Conservation (phyloP, 2,797 vertebrate genomes). For the Dallia pectoralis region DNA sequence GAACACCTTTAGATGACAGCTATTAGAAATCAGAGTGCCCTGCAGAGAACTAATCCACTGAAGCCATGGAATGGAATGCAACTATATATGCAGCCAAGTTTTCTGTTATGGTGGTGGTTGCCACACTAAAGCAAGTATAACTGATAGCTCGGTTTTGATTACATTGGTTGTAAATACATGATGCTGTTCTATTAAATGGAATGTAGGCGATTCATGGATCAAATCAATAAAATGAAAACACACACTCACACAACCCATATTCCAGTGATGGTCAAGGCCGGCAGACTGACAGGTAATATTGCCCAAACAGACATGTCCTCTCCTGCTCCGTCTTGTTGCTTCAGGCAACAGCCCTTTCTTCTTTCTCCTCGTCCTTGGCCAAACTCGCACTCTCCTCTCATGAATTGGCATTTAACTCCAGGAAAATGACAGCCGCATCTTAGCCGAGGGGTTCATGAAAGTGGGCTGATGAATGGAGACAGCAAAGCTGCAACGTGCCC, state of each 20-base stretch:
- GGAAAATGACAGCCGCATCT: conserved; percentile 41
- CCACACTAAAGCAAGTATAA: too few relatives aligned
- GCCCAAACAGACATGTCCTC: conserved; percentile 81
- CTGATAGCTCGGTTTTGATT: too few relatives aligned
- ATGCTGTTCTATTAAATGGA: too few relatives aligned
- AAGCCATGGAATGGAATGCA: too few relatives aligned
- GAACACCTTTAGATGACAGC: too few relatives aligned
- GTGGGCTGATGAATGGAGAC: not conserved
- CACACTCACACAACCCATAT: conserved; percentile 86
- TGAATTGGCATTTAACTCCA: conserved; percentile 73
- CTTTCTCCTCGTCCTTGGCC: conserved; percentile 72
- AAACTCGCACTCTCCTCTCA: conserved; percentile 68
- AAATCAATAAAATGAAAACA: not conserved
- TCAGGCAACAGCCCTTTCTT: conserved; percentile 54
- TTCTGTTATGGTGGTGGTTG: too few relatives aligned
- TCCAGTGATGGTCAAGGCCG: conserved; percentile 83
- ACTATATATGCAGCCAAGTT: too few relatives aligned
- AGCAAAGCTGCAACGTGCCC: not conserved
- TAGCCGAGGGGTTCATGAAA: not conserved
- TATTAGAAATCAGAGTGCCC: too few relatives aligned
- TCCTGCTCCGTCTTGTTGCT: not conserved
- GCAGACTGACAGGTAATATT: conserved; percentile 82
- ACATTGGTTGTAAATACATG: too few relatives aligned
- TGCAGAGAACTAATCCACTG: too few relatives aligned
- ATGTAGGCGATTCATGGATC: not conserved